Base-by-base conservation (phyloP, 2,113 vertebrate genomes). In the Coregonus clupeaformis region DNA sequence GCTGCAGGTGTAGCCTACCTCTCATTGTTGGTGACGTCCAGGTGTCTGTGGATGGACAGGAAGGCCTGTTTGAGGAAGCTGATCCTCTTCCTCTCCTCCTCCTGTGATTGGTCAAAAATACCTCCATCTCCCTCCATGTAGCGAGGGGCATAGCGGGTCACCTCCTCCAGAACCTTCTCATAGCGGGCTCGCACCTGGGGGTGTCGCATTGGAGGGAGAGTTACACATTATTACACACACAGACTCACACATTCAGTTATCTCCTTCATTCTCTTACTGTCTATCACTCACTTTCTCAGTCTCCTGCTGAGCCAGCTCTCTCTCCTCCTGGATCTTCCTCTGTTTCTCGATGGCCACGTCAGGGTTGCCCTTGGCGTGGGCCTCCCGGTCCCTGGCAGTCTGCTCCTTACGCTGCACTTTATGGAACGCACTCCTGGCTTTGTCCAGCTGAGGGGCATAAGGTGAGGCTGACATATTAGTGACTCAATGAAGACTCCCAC, bases 41-140 rank as follows among this genome's bases (percentile, higher is more conserved):
- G 92, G 81, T 94, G 94, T 57, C 89, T 91, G 85, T 95, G 92
- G 77, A 95, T 90, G 80, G 94, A 93, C 11, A 92, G 80, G 67
- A 95, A 91, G 47, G 92, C 91, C 81, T 94, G 92, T 71, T 94
- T 95, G 71, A 95, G 91, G 67, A 95, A 95, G 68, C 87, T 80
- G 3, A 94, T 95, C 82, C 94, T 92, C 80, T 93, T 94, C 47
- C 92, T 87, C 85, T 95, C 94, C 69, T 93, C 90, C 45, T 93
- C 92, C 75, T 95, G 94, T 2, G 94, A 91, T 77, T 95, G 93
- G 85, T 95, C 94, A 55, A 95, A 95, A 72, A 94, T 88, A 1
- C 89, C 84, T 95, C 94, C 94, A 95, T 95, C 79, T 95, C 94
- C 94, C 78, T 95, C 94, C 94, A 95, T 94, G 91, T 95, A 95